Evolutionary conservation across 2,888 invertebrate genomes (phyloP), one percentile per base, ranked within the genome.

Genomic region (Pandemis corylana): DNA sequence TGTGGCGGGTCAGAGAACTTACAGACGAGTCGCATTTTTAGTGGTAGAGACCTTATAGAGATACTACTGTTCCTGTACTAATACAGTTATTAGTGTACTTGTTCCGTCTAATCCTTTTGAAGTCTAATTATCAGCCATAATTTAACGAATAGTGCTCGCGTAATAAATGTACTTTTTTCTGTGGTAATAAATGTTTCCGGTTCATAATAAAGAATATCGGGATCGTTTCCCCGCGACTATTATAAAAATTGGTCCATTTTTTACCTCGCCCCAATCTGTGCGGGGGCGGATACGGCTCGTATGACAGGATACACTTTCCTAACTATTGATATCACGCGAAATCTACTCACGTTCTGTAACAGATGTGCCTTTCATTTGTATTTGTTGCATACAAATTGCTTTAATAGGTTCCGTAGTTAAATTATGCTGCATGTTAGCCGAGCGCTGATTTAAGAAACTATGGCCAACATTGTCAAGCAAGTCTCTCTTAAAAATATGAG

Each of bases 231-330:
- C 86, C 81, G 83, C 83, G 82, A 86, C 89, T 90, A 91, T 94
- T 93, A 94, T 91, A 91, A 93, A 91, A 92, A 93, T 93, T 89
- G 89, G 87, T 89, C 87, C 88, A 89, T 93, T 94, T 94, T 94
- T 94, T 94, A 90, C 87, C 80, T 51, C 51, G 84, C 84, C 80
- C 84, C 91, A 87, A 89, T 89, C 90, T 87, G 88, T 86, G 88
- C 85, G 91, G 82, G 90, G 94, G 93, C 93, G 94, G 94, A 93
- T 92, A 91, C 90, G 88, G 87, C 82, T 94, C 94, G 80, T 90
- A 92, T 94, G 93, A 93, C 94, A 93, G 94, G 93, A 94, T 93
- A 90, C 87, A 85, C 87, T 92, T 87, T 89, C 87, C 84, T 82
- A 81, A 83, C 83, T 85, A 84, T 87, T 88, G 85, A 88, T 91